Percentiles rank a stretch among this genome's conserved stretches.
These are phyloP conservation scores for Paralichthys olivaceus DNA, from an alignment of 2,113 vertebrate genomes.

Conservation along the genomic window DNA sequence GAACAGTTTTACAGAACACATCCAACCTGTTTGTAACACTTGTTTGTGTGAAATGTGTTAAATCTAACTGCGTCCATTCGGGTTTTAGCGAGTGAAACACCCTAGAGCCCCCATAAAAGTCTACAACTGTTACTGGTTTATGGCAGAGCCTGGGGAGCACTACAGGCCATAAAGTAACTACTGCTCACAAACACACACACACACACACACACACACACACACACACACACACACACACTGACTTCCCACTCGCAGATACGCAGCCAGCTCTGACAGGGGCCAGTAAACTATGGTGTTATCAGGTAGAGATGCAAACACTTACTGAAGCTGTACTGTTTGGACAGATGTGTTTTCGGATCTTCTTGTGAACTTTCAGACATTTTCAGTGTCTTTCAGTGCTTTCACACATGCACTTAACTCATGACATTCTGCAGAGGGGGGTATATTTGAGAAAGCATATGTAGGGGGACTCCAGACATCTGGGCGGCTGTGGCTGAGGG, in stretches of 20 bases:
- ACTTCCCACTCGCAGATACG: background rate
- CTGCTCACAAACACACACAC: conserved; percentile 16
- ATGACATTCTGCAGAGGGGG: background rate
- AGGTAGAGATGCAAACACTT: conserved; percentile 25
- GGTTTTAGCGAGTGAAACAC: conserved; percentile 31
- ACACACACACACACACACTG: conserved; percentile 11
- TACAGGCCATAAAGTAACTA: conserved; percentile 21
- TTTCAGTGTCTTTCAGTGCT: background rate
- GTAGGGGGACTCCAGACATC: too few relatives aligned
- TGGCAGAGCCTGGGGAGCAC: conserved; percentile 28
- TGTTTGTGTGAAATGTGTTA: conserved; percentile 31
- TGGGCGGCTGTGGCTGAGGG: too few relatives aligned
- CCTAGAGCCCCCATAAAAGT: conserved; percentile 30
- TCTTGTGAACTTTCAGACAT: conserved; percentile 4
- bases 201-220: conserved; percentile 4
- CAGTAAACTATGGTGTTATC: conserved; percentile 31
- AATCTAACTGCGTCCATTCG: conserved; percentile 35
- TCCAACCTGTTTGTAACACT: background rate
- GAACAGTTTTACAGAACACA: background rate
- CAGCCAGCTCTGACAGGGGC: conserved; percentile 19
- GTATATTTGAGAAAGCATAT: background rate
- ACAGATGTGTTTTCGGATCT: conserved; percentile 55
- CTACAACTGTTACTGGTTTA: conserved; percentile 46
- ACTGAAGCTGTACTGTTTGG: conserved; percentile 39
- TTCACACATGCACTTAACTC: background rate